Evolutionary conservation across 2,113 vertebrate genomes (phyloP).

Genomic region (Hystrix cristata): DNA sequence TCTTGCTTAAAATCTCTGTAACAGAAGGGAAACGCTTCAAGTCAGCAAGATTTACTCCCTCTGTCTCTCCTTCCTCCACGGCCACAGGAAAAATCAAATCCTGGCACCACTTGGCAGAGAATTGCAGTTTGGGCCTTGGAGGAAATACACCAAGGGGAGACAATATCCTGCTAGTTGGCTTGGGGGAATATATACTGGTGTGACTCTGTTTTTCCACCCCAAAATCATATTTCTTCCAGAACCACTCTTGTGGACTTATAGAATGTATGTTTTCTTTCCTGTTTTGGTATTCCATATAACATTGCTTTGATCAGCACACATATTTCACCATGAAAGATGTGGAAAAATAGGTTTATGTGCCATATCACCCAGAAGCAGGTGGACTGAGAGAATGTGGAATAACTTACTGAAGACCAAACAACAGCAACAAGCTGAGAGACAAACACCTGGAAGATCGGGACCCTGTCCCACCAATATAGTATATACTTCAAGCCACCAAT

Average conservation of each 20-base stretch:
- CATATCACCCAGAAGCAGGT: no score
- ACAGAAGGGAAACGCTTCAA: neutral
- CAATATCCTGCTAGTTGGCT: neutral
- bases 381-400: neutral
- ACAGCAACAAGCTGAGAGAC: neutral
- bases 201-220: neutral
- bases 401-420: neutral
- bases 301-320: neutral
- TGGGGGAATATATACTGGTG: neutral
- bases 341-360: neutral
- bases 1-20: neutral
- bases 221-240: neutral
- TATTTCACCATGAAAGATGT: neutral
- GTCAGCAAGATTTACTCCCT: neutral
- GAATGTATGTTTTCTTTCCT: neutral
- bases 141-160: neutral
- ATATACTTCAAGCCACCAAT: neutral
- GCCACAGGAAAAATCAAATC: neutral
- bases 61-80: neutral
- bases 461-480: neutral
- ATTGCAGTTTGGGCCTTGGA: no score
- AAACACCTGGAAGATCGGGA: neutral
- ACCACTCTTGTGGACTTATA: neutral
- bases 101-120: neutral
- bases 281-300: neutral